A percentile compares a stretch with the other conserved stretches of the same genome.
Evolutionary conservation across 2,888 invertebrate genomes (phyloP).

Genomic region (Drosophila ezoana): DNA sequence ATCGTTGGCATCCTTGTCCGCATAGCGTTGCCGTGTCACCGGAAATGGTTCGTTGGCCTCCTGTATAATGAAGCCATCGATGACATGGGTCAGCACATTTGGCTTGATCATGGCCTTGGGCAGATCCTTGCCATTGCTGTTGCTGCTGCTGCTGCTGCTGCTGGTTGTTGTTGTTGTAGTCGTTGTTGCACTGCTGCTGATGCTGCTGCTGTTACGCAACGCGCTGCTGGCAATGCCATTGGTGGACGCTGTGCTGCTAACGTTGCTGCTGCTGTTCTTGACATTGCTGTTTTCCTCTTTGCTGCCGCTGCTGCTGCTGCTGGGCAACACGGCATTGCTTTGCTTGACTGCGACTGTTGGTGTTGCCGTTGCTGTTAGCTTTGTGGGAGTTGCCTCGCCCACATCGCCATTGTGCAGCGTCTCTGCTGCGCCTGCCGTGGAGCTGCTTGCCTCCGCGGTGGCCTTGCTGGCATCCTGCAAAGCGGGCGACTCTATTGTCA

Average conservation of each 20-base stretch:
- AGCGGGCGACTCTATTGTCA: not conserved
- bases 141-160: slow-evolving; percentile 43
- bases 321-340: slow-evolving; percentile 55
- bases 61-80: slow-evolving; percentile 98
- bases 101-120: slow-evolving; percentile 98
- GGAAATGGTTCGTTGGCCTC: slow-evolving; percentile 97
- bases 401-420: slow-evolving; percentile 60
- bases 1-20: slow-evolving; percentile 88
- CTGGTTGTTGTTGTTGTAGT: slow-evolving; percentile 2
- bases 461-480: slow-evolving; percentile 20
- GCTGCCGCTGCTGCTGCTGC: slow-evolving; percentile 49
- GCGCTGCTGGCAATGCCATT: slow-evolving; percentile 55
- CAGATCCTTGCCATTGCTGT: slow-evolving; percentile 85
- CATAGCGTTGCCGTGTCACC: slow-evolving; percentile 88
- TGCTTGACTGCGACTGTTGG: slow-evolving; percentile 46
- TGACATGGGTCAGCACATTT: slow-evolving; percentile 97
- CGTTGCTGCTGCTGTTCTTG: slow-evolving; percentile 26
- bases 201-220: slow-evolving; percentile 29
- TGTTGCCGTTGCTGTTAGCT: slow-evolving; percentile 31
- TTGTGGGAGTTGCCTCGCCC: slow-evolving; percentile 41
- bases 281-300: slow-evolving; percentile 24
- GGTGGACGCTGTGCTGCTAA: slow-evolving; percentile 52
- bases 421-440: slow-evolving; percentile 34
- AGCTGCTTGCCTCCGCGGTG: slow-evolving; percentile 58
- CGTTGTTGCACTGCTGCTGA: slow-evolving; percentile 14